These are phyloP conservation scores for Formica exsecta DNA, from an alignment of 1,140 invertebrate species.

Conservation along the genomic window DNA sequence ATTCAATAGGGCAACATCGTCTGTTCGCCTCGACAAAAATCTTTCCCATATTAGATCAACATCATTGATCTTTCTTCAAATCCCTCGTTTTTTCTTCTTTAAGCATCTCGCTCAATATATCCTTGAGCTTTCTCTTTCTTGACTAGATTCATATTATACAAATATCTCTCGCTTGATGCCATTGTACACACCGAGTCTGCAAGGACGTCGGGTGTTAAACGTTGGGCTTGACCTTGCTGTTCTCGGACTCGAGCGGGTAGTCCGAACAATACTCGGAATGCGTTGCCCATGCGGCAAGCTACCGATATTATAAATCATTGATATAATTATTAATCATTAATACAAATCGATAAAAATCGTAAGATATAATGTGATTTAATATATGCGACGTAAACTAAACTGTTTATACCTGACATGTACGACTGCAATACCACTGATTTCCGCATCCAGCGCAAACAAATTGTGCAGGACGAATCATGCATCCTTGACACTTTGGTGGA, in stretches of 20 bases:
- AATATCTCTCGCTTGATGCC: slow-evolving; percentile 66
- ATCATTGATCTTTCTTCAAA: not conserved
- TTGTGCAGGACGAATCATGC: slow-evolving; percentile 91
- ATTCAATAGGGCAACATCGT: slow-evolving; percentile 21
- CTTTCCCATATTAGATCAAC: slow-evolving; percentile 4
- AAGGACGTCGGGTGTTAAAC: slow-evolving; percentile 41
- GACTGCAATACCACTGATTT: slow-evolving; percentile 96
- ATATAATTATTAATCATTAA: slow-evolving; percentile 26
- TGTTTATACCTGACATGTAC: slow-evolving; percentile 93
- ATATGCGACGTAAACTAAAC: not conserved
- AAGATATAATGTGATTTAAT: not conserved
- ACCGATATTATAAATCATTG: slow-evolving; percentile 54
- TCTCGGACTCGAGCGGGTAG: slow-evolving; percentile 86
- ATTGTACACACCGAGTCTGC: not conserved
- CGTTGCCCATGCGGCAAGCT: slow-evolving; percentile 94
- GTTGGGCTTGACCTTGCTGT: slow-evolving; percentile 51
- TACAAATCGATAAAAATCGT: not conserved
- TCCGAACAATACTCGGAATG: slow-evolving; percentile 91
- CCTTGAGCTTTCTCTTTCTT: slow-evolving; percentile 78
- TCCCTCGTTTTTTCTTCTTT: not conserved
- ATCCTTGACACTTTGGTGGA: slow-evolving; percentile 91
- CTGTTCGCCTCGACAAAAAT: not conserved
- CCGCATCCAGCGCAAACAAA: slow-evolving; percentile 95
- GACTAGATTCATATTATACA: slow-evolving; percentile 84
- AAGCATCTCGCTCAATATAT: slow-evolving; percentile 41